Base-by-base conservation (phyloP, 2,888 invertebrate genomes). In the Crematogaster levior region DNA sequence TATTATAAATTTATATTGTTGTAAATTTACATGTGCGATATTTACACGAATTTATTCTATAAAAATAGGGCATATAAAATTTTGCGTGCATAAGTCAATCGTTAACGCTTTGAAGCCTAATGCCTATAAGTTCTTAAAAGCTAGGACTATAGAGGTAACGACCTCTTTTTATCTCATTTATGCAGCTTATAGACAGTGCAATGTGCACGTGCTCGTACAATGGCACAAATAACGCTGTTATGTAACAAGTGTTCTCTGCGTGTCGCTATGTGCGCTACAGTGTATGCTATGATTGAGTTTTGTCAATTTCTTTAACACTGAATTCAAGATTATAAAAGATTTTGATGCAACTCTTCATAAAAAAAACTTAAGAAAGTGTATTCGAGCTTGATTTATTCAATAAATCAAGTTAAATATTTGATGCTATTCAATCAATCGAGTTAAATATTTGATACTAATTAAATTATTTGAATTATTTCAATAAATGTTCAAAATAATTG, bases 111-210 rank as follows among this genome's bases (percentile, higher is more conserved):
- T 12, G 21, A 37, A 61, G 61, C 24, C 40, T 61, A 40, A 56
- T 30, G 43, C 0, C 24, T 34, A 58, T 70, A 79, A 70, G 24
- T 58, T 79, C 70, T 70, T 58, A 43, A 70, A 79, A 79, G 70
- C 34, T 43, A 79, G 12, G 30, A 58, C n/a, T 40, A 53, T 30
- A 43, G 56, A 68, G n/a, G 70, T 68, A 79, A 79, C 56, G 56
- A 79, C 77, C 70, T 79, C 21, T 56, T 46, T 75, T 68, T 70
- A 70, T 70, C 77, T 79, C 43, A 77, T 43, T 70, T 79, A 70
- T 56, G 48, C 30, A 66, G 30, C 56, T 79, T 79, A 79, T 70
- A 70, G 77, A 21, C 56, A 77, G 34, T 70, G 56, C 43, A 68
- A 30, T 70, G 56, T 34, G 56, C 77, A 79, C 56, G 70, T 70